Conservation (phyloP, 2,888 invertebrate genomes). For the Apocheima hispidaria region DNA sequence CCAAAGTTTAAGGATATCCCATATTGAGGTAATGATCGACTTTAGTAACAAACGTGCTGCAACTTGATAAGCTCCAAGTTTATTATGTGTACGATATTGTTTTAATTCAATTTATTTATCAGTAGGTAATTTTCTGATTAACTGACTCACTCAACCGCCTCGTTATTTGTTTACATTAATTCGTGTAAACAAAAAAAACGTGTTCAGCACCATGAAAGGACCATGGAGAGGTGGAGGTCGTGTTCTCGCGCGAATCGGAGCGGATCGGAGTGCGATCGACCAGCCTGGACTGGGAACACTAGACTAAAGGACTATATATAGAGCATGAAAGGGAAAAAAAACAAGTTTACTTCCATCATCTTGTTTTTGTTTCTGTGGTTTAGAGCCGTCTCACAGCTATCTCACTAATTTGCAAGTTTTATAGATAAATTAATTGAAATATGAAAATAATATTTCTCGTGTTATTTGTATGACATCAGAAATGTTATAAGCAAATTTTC, state of each 20-base stretch:
- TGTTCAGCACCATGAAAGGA: conserved; percentile 29
- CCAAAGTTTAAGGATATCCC: too few species aligned
- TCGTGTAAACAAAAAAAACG: conserved; percentile 21
- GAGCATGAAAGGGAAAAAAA: too few species aligned
- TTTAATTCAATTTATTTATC: conserved; percentile 1
- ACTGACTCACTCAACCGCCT: conserved; percentile 8
- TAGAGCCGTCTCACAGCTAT: too few species aligned
- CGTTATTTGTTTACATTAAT: conserved; percentile 21
- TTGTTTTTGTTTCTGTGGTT: too few species aligned
- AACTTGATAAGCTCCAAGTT: not conserved
- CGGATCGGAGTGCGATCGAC: not conserved
- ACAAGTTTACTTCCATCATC: too few species aligned
- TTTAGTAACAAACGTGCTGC: too few species aligned
- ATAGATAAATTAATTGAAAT: too few species aligned
- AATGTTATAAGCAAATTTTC: too few species aligned
- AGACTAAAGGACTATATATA: not conserved
- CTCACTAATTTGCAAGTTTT: too few species aligned
- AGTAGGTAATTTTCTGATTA: conserved; percentile 4
- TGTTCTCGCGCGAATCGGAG: conserved; percentile 28
- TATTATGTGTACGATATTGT: not conserved
- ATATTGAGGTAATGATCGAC: too few species aligned
- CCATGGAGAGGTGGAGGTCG: conserved; percentile 25
- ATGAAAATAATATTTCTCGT: too few species aligned
- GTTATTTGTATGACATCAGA: too few species aligned
- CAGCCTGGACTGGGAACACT: not conserved